A percentile compares a stretch with the other conserved stretches of the same genome.
These are phyloP conservation scores for Balanococcus diminutus DNA, from an alignment of 2,888 invertebrate species.

Conservation along the genomic window DNA sequence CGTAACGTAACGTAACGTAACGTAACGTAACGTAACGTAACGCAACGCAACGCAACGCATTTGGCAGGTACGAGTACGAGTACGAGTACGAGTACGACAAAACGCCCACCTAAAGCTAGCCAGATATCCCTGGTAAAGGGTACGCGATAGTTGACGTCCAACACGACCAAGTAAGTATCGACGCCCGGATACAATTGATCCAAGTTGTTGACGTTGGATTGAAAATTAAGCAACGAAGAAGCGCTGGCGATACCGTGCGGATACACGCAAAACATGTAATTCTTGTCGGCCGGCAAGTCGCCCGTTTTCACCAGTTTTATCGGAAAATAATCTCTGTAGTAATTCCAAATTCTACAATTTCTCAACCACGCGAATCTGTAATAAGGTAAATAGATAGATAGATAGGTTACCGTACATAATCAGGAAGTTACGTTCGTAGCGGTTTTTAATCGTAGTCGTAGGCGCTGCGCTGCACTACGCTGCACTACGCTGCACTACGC, in stretches of 20 bases:
- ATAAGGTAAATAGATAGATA: too few relatives aligned
- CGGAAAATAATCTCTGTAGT: slow-evolving; percentile 85
- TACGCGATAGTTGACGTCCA: slow-evolving; percentile 74
- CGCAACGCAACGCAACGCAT: too few relatives aligned
- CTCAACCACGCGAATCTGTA: slow-evolving; percentile 60
- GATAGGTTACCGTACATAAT: not conserved
- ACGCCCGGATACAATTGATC: slow-evolving; percentile 69
- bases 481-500: too few relatives aligned
- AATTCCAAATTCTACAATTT: slow-evolving; percentile 72
- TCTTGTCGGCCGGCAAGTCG: slow-evolving; percentile 77
- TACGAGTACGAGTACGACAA: too few relatives aligned
- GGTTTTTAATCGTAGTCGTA: too few relatives aligned
- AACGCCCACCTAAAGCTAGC: slow-evolving; percentile 64
- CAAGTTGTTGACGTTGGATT: slow-evolving; percentile 69
- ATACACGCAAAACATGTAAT: slow-evolving; percentile 86
- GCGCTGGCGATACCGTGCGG: slow-evolving; percentile 89
- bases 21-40: not conserved
- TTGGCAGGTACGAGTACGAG: too few relatives aligned
- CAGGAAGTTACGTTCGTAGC: not conserved
- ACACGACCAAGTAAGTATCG: slow-evolving; percentile 68
- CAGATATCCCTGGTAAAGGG: slow-evolving; percentile 76
- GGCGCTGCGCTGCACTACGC: too few relatives aligned
- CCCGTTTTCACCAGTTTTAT: slow-evolving; percentile 79
- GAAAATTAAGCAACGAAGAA: slow-evolving; percentile 81
- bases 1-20: slow-evolving; percentile 51